Base-by-base conservation (phyloP, 2,113 vertebrate species). In the Perccottus glenii region DNA sequence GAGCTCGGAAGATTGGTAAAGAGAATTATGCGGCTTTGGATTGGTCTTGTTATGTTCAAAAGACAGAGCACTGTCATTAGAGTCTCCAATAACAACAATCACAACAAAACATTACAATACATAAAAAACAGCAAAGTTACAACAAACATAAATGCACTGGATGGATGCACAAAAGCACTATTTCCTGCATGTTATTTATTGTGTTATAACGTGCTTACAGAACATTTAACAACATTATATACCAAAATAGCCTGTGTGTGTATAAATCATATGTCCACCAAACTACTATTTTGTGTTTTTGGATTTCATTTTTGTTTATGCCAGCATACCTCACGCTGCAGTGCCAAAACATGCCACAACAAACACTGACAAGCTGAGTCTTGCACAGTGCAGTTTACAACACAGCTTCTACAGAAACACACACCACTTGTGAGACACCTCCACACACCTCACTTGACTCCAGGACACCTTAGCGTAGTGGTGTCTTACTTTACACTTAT, bases 1-100 rank as follows among this genome's bases (percentile, higher is more conserved):
- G 43, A 51, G 66, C 42, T 67, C 10, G 10, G n/a, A 50, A 42
- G 19, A 73, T 78, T 76, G 68, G 64, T 78, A 53, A 67, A 53
- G 53, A 59, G 36, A 47, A 43, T 66, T 62, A n/a, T 42, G 19
- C 49, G 65, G 51, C 56, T 60, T 9, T 44, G 1, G 11, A 7
- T 70, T 56, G 44, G 56, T 56, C 5, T 15, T 46, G 9, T 58
- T 11, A 15, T 33, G 35, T 9, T 6, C 1, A n/a, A 38, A 27
- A 7, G 16, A 63, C 46, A 42, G 43, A 14, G 49, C 16, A 42
- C 4, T 16, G 33, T 67, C 40, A 47, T 59, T 35, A 40, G 44
- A 8, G 6, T 43, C 36, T 60, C 49, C 12, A 48, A 15, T 66
- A 49, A 60, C 36, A 55, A 5, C 43, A 71, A 42, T 15, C 6